Evolutionary conservation across 2,888 invertebrate genomes (phyloP).

Genomic region (Chymomyza fuscimana): DNA sequence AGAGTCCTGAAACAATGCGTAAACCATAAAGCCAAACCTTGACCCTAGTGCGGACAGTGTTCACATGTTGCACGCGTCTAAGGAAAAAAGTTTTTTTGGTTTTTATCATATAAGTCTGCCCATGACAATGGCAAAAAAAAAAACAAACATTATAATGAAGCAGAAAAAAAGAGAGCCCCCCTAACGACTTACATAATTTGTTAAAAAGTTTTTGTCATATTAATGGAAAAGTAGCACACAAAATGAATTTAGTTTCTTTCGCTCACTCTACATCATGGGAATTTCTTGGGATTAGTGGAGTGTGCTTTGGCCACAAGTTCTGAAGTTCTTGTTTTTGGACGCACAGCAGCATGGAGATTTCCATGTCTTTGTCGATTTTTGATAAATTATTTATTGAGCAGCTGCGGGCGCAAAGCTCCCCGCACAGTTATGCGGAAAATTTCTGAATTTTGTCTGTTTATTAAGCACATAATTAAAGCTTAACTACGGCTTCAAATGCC

Average conservation of each 20-base stretch:
- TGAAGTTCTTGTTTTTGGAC: not conserved
- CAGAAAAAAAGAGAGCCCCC: constrained; percentile 22
- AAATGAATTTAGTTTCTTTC: constrained; percentile 39
- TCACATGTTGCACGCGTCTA: constrained; percentile 19
- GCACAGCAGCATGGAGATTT: not conserved
- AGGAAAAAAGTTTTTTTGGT: not conserved
- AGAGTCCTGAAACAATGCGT: constrained; percentile 21
- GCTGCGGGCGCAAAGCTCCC: not conserved
- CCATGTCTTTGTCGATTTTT: constrained; percentile 1
- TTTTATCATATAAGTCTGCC: too few relatives aligned
- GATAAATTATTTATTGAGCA: constrained; percentile 6
- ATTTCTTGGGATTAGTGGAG: constrained; percentile 59
- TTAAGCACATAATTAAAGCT: constrained; percentile 52
- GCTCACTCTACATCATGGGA: constrained; percentile 51
- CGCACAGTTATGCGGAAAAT: not conserved
- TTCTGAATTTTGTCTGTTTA: constrained; percentile 31
- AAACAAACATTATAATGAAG: not conserved
- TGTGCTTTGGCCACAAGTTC: not conserved
- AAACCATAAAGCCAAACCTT: constrained; percentile 16
- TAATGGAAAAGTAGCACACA: constrained; percentile 64
- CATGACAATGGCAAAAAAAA: not conserved
- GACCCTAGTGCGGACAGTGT: not conserved
- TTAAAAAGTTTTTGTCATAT: constrained; percentile 72
- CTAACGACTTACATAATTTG: constrained; percentile 68
- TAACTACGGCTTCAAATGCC: constrained; percentile 40